Conservation (phyloP, 2,113 vertebrate genomes). For the Patagioenas fasciata region DNA sequence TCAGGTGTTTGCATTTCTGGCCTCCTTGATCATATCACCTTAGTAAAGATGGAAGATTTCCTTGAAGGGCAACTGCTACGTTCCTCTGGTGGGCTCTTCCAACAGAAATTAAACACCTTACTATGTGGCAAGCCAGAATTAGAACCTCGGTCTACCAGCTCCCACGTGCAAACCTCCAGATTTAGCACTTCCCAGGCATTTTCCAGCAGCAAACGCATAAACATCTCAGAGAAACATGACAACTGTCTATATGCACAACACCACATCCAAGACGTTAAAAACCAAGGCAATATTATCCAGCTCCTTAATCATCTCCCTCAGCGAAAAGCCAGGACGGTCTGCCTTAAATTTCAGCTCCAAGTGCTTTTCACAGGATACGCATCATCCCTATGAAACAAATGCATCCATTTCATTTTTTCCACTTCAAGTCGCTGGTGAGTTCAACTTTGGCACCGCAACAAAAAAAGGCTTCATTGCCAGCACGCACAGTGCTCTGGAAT, state of each 20-base stretch:
- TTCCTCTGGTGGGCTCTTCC: not conserved
- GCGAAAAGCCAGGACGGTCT: not conserved
- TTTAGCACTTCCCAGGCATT: not conserved
- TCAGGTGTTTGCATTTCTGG: not conserved
- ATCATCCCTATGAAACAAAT: not conserved
- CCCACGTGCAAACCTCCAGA: not conserved
- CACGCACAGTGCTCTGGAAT: not conserved
- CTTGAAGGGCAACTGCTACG: not conserved
- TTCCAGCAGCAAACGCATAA: not conserved
- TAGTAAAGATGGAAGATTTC: not conserved
- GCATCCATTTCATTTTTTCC: conserved; percentile 27
- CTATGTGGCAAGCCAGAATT: not conserved
- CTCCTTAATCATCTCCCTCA: not conserved
- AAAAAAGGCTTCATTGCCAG: not conserved
- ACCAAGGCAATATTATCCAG: not conserved
- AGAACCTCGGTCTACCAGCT: not conserved
- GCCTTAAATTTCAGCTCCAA: conserved; percentile 1
- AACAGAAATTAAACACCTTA: not conserved
- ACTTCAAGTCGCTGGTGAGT: not conserved
- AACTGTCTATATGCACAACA: not conserved
- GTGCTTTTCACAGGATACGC: not conserved
- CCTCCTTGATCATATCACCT: not conserved
- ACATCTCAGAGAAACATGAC: not conserved
- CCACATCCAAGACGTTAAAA: not conserved
- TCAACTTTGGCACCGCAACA: conserved; percentile 21